Conservation (phyloP, 1,140 invertebrate genomes). For the Metopolophium dirhodum region DNA sequence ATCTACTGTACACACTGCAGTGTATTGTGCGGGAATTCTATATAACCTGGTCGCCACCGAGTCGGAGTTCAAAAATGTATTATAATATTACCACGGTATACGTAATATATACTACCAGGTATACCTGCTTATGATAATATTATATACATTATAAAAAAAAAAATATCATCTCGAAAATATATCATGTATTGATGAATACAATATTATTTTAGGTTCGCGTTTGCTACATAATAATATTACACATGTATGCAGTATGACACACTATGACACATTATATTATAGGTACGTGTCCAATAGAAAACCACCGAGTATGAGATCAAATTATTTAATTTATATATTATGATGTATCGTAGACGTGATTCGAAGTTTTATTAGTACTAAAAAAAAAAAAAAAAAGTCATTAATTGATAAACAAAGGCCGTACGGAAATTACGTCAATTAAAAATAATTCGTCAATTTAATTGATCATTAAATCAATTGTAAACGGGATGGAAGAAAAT, state of each 20-base stretch:
- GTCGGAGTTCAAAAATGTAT: background rate
- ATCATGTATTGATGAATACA: background rate
- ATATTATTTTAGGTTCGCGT: background rate
- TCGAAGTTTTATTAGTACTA: background rate
- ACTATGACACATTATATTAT: background rate
- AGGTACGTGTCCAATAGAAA: background rate
- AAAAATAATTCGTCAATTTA: slow-evolving; percentile 22
- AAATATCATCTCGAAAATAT: background rate
- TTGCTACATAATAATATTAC: background rate
- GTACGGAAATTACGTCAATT: background rate
- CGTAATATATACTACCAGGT: no score
- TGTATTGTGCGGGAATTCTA: background rate
- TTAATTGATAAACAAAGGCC: background rate
- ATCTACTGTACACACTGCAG: background rate
- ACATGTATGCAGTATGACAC: no score
- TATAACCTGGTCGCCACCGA: no score
- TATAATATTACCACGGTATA: background rate
- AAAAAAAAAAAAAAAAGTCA: background rate
- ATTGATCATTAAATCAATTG: slow-evolving; percentile 32
- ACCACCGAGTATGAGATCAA: background rate
- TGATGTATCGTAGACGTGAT: background rate
- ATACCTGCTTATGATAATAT: background rate
- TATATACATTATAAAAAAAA: no score
- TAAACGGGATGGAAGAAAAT: background rate
- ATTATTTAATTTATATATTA: background rate